A percentile compares a stretch with the other conserved stretches of the same genome.
These are phyloP conservation scores for Drosophila baimaii DNA, from an alignment of 1,140 invertebrate genomes.

Conservation along the genomic window DNA sequence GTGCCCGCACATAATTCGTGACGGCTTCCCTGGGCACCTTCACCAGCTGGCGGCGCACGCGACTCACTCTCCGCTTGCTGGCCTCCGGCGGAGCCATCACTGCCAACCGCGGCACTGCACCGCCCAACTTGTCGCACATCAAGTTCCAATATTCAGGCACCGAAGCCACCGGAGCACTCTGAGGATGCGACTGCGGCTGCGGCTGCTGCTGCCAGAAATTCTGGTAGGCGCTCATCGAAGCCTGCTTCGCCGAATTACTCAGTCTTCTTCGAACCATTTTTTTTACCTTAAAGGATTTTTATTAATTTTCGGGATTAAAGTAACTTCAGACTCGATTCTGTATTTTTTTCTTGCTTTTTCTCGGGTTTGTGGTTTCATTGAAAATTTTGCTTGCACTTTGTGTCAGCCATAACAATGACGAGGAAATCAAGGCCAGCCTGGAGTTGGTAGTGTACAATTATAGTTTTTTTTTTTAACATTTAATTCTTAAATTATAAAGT, in stretches of 20 bases:
- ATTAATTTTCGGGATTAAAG: too few species aligned
- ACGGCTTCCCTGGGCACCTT: neutral
- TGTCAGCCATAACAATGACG: constrained; percentile 42
- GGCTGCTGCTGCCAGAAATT: constrained; percentile 28
- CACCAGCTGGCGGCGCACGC: constrained; percentile 40
- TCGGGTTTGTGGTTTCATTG: constrained; percentile 36
- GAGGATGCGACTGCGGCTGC: neutral
- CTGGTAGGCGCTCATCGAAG: constrained; percentile 45
- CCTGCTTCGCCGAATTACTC: constrained; percentile 30
- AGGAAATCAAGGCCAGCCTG: constrained; percentile 15
- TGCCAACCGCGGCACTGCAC: constrained; percentile 41
- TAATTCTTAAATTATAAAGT: too few species aligned
- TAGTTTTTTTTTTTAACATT: too few species aligned
- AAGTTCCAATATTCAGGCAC: constrained; percentile 41
- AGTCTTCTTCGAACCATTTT: constrained; percentile 59
- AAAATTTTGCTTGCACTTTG: constrained; percentile 50
- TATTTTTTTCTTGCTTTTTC: constrained; percentile 22
- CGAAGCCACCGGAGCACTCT: neutral
- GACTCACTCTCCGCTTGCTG: constrained; percentile 35
- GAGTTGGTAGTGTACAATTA: too few species aligned
- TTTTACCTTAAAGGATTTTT: too few species aligned
- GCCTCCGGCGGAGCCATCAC: constrained; percentile 17
- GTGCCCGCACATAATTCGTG: constrained; percentile 6
- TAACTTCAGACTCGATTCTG: neutral
- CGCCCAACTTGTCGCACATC: constrained; percentile 43